Conservation (phyloP, 2,113 vertebrate genomes). For the Pipa parva region DNA sequence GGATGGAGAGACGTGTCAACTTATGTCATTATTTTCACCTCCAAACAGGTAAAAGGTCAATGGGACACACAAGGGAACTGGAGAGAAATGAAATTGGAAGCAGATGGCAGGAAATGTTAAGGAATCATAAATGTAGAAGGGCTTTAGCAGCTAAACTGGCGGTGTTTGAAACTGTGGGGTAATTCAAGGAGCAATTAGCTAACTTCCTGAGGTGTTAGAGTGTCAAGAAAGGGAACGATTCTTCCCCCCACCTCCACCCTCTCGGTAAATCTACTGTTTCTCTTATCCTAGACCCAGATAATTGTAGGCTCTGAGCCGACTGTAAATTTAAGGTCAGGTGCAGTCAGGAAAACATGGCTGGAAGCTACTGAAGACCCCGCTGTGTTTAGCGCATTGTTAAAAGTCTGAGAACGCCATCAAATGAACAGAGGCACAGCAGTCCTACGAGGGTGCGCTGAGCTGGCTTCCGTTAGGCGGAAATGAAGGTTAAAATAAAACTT, state of each 20-base stretch:
- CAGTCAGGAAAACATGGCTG: slow-evolving; percentile 20
- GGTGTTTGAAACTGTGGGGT: slow-evolving; percentile 26
- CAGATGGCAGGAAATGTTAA: slow-evolving; percentile 57
- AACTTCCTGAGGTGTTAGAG: slow-evolving; percentile 42
- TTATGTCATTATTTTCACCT: slow-evolving; percentile 33
- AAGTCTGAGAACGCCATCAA: slow-evolving; percentile 1
- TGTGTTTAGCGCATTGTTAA: slow-evolving; percentile 8
- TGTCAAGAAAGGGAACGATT: slow-evolving; percentile 21
- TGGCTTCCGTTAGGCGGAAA: slow-evolving; percentile 22
- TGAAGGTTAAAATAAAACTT: not conserved
- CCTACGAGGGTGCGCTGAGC: not conserved
- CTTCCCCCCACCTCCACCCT: slow-evolving; percentile 38
- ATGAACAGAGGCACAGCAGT: not conserved
- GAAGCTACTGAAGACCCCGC: slow-evolving; percentile 29
- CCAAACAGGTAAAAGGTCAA: slow-evolving; percentile 49
- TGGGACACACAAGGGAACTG: slow-evolving; percentile 37
- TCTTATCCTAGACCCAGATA: slow-evolving; percentile 28
- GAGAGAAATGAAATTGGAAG: slow-evolving; percentile 45
- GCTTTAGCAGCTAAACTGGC: slow-evolving; percentile 44
- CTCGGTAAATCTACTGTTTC: slow-evolving; percentile 1
- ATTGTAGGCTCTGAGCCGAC: slow-evolving; percentile 41
- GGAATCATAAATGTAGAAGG: slow-evolving; percentile 48
- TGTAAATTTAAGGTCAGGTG: slow-evolving; percentile 34
- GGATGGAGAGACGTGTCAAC: slow-evolving; percentile 3
- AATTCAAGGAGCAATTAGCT: slow-evolving; percentile 34